Evolutionary conservation across 2,113 vertebrate species (phyloP).

Genomic region (Sprattus sprattus): DNA sequence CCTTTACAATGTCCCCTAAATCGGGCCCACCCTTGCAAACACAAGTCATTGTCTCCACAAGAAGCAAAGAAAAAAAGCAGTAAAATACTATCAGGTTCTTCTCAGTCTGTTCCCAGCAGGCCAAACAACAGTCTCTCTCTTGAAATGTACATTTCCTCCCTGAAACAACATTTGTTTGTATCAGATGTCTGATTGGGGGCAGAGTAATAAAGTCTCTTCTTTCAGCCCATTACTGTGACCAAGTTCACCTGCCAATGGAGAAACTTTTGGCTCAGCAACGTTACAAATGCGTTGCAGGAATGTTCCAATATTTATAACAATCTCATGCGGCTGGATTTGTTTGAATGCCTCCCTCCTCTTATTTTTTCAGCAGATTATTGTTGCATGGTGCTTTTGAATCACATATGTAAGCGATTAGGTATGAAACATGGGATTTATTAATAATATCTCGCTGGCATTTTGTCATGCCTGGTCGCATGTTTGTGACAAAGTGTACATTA

Average conservation of each 20-base stretch:
- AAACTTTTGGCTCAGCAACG: constrained; percentile 3
- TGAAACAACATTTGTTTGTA: constrained; percentile 44
- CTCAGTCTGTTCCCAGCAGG: constrained; percentile 25
- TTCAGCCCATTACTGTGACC: constrained; percentile 37
- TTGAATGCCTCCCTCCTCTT: background rate
- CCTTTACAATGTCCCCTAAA: constrained; percentile 36
- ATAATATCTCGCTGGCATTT: constrained; percentile 39
- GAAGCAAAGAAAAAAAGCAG: constrained; percentile 17
- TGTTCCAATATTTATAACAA: constrained; percentile 11
- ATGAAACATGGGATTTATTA: constrained; percentile 43
- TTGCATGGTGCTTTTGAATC: constrained; percentile 2
- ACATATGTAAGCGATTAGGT: constrained; percentile 39
- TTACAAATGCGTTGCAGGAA: constrained; percentile 17
- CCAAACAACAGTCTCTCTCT: constrained; percentile 32
- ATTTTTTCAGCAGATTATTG: background rate
- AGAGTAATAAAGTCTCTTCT: constrained; percentile 29
- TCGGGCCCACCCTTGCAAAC: constrained; percentile 30
- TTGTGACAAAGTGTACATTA: constrained; percentile 34
- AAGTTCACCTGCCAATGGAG: constrained; percentile 35
- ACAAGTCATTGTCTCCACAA: constrained; percentile 39
- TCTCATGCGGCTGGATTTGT: background rate
- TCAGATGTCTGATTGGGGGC: constrained; percentile 36
- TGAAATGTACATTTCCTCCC: constrained; percentile 39
- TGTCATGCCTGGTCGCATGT: constrained; percentile 32
- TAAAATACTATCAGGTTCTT: constrained; percentile 20